Percentiles rank a stretch among this genome's conserved stretches.
Conservation (phyloP, 2,113 vertebrate genomes). For the Copsychus sechellarum region DNA sequence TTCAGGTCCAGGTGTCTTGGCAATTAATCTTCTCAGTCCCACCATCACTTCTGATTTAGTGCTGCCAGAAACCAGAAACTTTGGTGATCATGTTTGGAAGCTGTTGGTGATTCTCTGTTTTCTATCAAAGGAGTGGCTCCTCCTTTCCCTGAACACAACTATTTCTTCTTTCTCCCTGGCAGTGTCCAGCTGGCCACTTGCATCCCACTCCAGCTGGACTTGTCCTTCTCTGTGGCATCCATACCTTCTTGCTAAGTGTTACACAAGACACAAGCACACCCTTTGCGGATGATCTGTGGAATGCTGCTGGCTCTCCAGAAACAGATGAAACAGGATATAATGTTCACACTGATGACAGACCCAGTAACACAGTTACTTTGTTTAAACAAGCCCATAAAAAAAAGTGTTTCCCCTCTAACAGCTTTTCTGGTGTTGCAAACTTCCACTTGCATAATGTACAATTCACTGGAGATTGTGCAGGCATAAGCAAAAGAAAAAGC, state of each 20-base stretch:
- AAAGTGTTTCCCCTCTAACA: background rate
- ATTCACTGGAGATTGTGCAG: background rate
- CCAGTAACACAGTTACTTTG: constrained; percentile 12
- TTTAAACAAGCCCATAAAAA: constrained; percentile 34
- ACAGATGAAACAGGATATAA: background rate
- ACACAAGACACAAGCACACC: background rate
- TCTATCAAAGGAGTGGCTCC: background rate
- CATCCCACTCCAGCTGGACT: background rate
- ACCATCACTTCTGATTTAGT: background rate
- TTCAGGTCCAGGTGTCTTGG: background rate
- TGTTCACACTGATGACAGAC: constrained; percentile 7
- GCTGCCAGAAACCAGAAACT: background rate
- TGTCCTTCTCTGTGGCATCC: background rate
- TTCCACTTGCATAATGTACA: constrained; percentile 2
- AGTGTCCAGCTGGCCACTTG: background rate
- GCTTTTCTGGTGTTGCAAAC: background rate
- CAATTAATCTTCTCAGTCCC: background rate
- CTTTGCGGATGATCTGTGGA: background rate
- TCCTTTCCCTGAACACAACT: background rate
- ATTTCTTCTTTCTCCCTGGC: background rate
- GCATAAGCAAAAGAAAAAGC: background rate
- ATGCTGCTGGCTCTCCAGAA: background rate
- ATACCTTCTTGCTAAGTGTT: background rate
- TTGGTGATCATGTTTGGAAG: background rate
- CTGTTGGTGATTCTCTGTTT: background rate